phyloP scores from a whole-genome alignment of 1,140 invertebrate species.

The Phymastichus coffea region DNA sequence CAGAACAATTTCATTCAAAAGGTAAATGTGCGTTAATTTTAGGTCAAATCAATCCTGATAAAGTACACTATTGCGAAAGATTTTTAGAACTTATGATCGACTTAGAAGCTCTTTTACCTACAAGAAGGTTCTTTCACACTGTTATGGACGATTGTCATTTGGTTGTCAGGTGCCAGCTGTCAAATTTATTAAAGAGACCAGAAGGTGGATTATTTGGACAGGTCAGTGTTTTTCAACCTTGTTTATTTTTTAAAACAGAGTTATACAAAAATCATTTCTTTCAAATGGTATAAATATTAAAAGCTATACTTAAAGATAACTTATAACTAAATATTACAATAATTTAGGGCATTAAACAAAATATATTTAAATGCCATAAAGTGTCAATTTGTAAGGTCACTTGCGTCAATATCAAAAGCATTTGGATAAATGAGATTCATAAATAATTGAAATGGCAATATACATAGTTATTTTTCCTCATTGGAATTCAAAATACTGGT shows the following conservation, averaged over 20 bases:
- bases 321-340: constrained; percentile 16
- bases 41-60: constrained; percentile 61
- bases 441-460: no score
- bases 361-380: constrained; percentile 16
- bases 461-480: no score
- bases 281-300: constrained; percentile 31
- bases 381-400: constrained; percentile 1
- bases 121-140: constrained; percentile 94
- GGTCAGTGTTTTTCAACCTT: constrained; percentile 60
- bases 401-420: no score
- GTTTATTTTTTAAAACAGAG: constrained; percentile 20
- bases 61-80: constrained; percentile 87
- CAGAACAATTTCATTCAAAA: neutral
- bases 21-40: constrained; percentile 9
- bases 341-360: constrained; percentile 15
- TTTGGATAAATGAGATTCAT: no score
- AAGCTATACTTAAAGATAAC: constrained; percentile 22
- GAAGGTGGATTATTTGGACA: constrained; percentile 92
- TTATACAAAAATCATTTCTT: constrained; percentile 30
- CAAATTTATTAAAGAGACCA: constrained; percentile 69
- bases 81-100: constrained; percentile 97
- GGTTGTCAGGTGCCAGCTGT: constrained; percentile 85
- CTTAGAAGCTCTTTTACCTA: constrained; percentile 91
- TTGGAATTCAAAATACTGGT: no score
- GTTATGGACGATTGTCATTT: constrained; percentile 94